Percentiles rank a stretch among this genome's conserved stretches.
phyloP scores from a whole-genome alignment of 2,113 vertebrate genomes.

The Maccullochella peelii region DNA sequence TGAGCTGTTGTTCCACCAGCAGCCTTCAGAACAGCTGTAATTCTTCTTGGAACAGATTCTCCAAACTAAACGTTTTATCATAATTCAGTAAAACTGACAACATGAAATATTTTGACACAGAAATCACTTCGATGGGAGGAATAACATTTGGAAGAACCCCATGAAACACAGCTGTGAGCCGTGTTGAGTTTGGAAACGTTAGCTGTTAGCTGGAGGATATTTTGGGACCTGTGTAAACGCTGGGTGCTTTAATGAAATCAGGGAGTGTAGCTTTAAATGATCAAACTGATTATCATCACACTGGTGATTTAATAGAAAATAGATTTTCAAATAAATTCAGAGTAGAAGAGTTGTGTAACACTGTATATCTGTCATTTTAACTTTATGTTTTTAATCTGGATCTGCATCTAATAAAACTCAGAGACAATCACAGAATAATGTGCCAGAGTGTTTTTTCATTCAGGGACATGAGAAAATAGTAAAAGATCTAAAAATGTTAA shows the following conservation, averaged over 20 bases:
- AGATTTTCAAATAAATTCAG: background rate
- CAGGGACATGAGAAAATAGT: slow-evolving; percentile 1
- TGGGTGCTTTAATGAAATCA: background rate
- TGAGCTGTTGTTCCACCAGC: too few relatives aligned
- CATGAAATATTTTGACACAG: slow-evolving; percentile 11
- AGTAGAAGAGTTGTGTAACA: background rate
- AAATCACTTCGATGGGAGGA: background rate
- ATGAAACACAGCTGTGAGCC: slow-evolving; percentile 9
- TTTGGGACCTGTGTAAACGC: background rate
- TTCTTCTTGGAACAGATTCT: background rate
- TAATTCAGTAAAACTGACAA: slow-evolving; percentile 16
- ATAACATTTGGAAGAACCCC: slow-evolving; percentile 2
- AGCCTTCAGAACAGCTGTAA: background rate
- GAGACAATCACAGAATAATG: background rate
- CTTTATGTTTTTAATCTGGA: background rate
- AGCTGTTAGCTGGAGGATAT: slow-evolving; percentile 1
- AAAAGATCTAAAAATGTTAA: background rate
- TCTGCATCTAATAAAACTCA: background rate
- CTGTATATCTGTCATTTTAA: background rate
- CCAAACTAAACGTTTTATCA: background rate
- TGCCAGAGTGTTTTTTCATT: background rate
- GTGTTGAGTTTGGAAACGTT: background rate
- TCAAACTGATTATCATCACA: background rate
- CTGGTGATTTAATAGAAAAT: background rate
- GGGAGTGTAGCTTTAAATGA: slow-evolving; percentile 8